Conservation (phyloP, 2,113 vertebrate species). For the Laticauda laticaudata region DNA sequence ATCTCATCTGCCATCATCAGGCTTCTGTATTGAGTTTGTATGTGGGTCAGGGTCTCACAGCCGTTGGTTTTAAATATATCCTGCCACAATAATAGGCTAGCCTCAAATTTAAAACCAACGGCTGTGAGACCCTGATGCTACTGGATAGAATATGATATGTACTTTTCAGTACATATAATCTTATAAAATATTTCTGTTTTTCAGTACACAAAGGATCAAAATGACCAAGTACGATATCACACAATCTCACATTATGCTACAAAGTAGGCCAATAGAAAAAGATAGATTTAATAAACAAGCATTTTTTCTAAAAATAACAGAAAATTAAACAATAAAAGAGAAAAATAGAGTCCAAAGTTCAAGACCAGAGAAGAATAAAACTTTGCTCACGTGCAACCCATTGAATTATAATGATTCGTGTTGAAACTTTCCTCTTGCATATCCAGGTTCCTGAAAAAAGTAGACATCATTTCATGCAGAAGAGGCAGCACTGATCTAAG, state of each 20-base stretch:
- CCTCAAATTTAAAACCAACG: too few species aligned
- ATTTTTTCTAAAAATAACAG: conserved; percentile 31
- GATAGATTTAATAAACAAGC: not conserved
- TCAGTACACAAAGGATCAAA: not conserved
- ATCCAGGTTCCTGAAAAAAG: not conserved
- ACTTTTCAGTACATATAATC: too few species aligned
- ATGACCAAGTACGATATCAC: not conserved
- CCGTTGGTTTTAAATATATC: too few species aligned
- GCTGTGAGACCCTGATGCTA: too few species aligned
- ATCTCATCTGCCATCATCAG: too few species aligned
- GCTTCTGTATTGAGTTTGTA: too few species aligned
- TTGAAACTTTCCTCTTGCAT: not conserved
- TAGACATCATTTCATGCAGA: not conserved
- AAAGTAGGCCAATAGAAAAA: conserved; percentile 43
- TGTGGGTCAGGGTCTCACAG: too few species aligned
- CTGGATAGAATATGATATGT: too few species aligned
- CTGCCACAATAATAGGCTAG: too few species aligned
- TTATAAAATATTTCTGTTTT: too few species aligned
- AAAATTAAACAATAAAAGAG: conserved; percentile 36
- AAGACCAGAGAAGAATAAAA: conserved; percentile 6
- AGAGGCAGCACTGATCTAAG: not conserved
- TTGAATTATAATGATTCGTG: not conserved
- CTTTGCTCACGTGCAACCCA: not conserved
- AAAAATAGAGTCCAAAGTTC: conserved; percentile 40
- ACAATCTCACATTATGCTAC: conserved; percentile 6